Percentiles rank a stretch among this genome's conserved stretches.
Evolutionary conservation across 2,113 vertebrate genomes (phyloP).

Genomic region (Leucopternis melanops): DNA sequence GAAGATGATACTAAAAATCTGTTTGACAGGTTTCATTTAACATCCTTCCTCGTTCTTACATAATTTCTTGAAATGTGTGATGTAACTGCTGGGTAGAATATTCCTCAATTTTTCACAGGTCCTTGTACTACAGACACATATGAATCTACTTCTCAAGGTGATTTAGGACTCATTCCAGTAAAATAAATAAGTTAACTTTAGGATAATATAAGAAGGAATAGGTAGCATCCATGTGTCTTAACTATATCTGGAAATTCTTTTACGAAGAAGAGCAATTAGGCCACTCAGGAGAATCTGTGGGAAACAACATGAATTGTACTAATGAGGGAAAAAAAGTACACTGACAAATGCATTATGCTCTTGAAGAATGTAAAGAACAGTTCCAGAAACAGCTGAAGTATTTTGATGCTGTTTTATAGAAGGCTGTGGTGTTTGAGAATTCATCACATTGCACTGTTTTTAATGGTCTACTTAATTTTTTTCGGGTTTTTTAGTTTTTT

Average conservation of each 20-base stretch:
- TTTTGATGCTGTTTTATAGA: neutral
- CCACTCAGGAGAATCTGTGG: neutral
- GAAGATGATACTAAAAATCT: neutral
- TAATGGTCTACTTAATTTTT: no score
- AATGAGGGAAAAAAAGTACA: neutral
- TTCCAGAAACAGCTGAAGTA: neutral
- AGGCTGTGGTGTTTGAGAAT: neutral
- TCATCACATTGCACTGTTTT: neutral
- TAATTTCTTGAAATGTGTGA: neutral
- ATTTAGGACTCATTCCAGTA: neutral
- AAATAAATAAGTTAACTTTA: neutral
- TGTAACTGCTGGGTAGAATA: neutral
- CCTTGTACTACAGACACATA: neutral
- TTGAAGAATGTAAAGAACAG: neutral
- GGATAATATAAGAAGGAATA: neutral
- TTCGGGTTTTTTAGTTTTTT: no score
- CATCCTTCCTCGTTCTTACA: neutral
- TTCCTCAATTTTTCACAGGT: neutral
- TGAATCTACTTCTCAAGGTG: neutral
- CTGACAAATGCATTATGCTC: neutral
- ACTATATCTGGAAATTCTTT: neutral
- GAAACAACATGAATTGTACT: neutral
- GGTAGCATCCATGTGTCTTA: neutral
- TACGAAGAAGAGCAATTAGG: neutral
- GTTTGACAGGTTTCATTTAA: neutral